Evolutionary conservation across 2,888 invertebrate genomes (phyloP).

Genomic region (Melieria crassipennis): DNA sequence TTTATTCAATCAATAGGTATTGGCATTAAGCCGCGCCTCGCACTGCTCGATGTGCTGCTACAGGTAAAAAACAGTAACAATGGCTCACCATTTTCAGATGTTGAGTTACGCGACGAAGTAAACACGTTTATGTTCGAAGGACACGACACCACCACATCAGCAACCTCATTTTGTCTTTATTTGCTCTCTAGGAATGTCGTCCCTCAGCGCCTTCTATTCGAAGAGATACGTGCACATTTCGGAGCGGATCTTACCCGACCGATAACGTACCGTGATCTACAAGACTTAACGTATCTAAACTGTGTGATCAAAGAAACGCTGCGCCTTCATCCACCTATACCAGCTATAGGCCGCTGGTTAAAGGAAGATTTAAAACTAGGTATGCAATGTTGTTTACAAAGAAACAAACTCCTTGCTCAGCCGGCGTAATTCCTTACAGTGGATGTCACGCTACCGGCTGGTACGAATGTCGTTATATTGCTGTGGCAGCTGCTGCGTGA

Average conservation of each 20-base stretch:
- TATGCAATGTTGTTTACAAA: slow-evolving; percentile 1
- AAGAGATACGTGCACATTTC: slow-evolving; percentile 53
- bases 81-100: slow-evolving; percentile 69
- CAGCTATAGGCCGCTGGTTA: slow-evolving; percentile 70
- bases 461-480: slow-evolving; percentile 56
- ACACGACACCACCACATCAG: slow-evolving; percentile 63
- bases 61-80: slow-evolving; percentile 68
- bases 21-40: slow-evolving; percentile 71
- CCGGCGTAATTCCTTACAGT: slow-evolving; percentile 15
- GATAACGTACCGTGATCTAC: slow-evolving; percentile 51
- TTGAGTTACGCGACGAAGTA: slow-evolving; percentile 74
- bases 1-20: slow-evolving; percentile 33
- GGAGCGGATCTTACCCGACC: slow-evolving; percentile 48
- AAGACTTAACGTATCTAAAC: slow-evolving; percentile 66
- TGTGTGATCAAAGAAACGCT: slow-evolving; percentile 75
- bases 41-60: slow-evolving; percentile 74
- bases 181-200: slow-evolving; percentile 55
- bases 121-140: slow-evolving; percentile 78
- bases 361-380: slow-evolving; percentile 67
- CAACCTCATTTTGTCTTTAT: slow-evolving; percentile 58
- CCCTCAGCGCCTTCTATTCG: slow-evolving; percentile 55
- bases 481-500: slow-evolving; percentile 58
- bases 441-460: slow-evolving; percentile 51
- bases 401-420: neutral
- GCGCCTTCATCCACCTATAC: slow-evolving; percentile 74